These are phyloP conservation scores for Pollicipes pollicipes DNA, from an alignment of 1,140 invertebrate genomes.

Conservation along the genomic window DNA sequence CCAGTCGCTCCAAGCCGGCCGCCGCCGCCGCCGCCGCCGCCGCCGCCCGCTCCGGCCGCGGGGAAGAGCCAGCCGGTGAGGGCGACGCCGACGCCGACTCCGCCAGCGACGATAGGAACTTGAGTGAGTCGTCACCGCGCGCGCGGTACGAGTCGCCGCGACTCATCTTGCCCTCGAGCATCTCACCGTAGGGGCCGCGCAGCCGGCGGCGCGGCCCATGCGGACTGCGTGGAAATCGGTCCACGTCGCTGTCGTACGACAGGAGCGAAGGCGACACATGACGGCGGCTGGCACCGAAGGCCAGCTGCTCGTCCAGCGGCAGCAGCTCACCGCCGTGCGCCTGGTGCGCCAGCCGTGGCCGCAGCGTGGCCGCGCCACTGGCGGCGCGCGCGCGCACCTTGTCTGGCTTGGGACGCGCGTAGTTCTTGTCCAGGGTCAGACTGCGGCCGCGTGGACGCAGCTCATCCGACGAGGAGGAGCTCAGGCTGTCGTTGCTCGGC, in stretches of 20 bases:
- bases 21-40: too few relatives aligned
- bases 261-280: background rate
- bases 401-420: background rate
- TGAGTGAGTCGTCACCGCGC: background rate
- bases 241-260: background rate
- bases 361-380: background rate
- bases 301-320: background rate
- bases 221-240: constrained; percentile 17
- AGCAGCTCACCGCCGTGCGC: background rate
- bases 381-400: background rate
- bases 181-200: constrained; percentile 58
- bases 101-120: background rate
- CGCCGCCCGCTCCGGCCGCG: background rate
- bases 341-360: background rate
- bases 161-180: constrained; percentile 65
- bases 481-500: background rate
- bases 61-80: background rate
- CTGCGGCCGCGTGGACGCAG: background rate
- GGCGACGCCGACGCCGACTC: background rate
- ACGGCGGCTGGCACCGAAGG: background rate
- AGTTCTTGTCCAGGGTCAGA: background rate
- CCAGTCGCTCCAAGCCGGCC: too few relatives aligned
- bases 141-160: background rate
- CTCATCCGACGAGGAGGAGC: background rate
- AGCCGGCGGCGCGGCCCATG: constrained; percentile 37